Evolutionary conservation across 2,888 invertebrate species (phyloP), one percentile per base, ranked within the genome.

Genomic region (Azorinus chamasolen): DNA sequence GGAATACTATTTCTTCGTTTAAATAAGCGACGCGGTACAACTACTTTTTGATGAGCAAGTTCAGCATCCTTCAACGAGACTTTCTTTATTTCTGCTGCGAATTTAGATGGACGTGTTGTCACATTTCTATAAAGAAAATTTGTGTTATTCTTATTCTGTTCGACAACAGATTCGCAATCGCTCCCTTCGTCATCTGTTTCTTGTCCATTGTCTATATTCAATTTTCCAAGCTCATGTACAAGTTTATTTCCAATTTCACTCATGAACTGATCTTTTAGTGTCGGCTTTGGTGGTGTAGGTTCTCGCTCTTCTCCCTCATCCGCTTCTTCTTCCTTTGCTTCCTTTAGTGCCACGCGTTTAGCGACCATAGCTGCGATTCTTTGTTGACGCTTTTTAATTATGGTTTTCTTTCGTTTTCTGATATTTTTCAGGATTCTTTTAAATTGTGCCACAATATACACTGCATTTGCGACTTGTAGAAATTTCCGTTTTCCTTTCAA

Each of bases 401-500:
- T 37, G 22, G 53, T 64, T 37, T 48, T 53, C 45, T 74, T 79
- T n/a, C 65, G 50, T 25, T 76, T 64, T 54, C 83, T 55, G n/a
- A 83, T 55, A 4, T 54, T 65, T 20, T 41, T 43, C 14, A 80
- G 65, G 22, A 80, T 71, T 37, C 79, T 80, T 39, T 68, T 57
- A 48, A 83, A 83, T 14, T 79, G 73, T 24, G 79, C 51, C n/a
- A 62, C 59, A 1, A 71, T 71, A 64, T 68, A 78, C 14, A 83
- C 72, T 12, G 61, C 76, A 41, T 83, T 83, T n/a, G 70, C 80
- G 45, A 64, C 62, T 59, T 83, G 83, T 22, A 74, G 51, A 45
- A 83, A 83, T 37, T 77, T 83, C 8, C 74, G 43, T 65, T 74
- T 83, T 2, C 79, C 80, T 18, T 61, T 81, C n/a, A 83, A 39